Conservation (phyloP, 2,888 invertebrate genomes). For the Caenorhabditis sp. region DNA sequence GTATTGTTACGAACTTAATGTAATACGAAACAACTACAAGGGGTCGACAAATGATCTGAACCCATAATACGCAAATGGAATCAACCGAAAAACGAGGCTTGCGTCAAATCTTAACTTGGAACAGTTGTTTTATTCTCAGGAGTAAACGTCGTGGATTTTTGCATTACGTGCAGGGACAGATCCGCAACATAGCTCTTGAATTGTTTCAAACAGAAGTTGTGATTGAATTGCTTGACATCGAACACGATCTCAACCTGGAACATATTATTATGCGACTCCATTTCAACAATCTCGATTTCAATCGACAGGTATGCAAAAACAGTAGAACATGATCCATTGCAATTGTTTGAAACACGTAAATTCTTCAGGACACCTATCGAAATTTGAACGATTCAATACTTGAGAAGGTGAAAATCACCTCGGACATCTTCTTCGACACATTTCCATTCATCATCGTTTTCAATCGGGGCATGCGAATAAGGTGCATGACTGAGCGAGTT, state of each 20-base stretch:
- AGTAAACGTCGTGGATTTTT: conserved; percentile 95
- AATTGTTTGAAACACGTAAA: no score
- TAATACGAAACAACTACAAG: no score
- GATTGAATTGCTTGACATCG: conserved; percentile 92
- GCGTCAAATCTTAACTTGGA: no score
- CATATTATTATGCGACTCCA: conserved; percentile 95
- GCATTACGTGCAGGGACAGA: conserved; percentile 92
- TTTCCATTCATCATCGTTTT: conserved; percentile 99
- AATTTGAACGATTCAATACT: conserved; percentile 61
- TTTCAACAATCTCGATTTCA: conserved; percentile 91
- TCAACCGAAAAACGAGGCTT: no score
- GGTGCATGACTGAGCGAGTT: conserved; percentile 50
- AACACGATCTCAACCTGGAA: conserved; percentile 92
- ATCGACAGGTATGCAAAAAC: conserved; percentile 50
- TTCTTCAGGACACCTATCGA: conserved; percentile 58
- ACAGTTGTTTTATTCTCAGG: conserved; percentile 73
- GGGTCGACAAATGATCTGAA: no score
- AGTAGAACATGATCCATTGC: no score
- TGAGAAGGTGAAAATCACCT: conserved; percentile 76
- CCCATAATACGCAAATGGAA: no score
- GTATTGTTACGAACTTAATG: no score
- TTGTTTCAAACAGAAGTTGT: conserved; percentile 96
- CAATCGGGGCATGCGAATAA: conserved; percentile 86
- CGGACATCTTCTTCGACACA: conserved; percentile 93
- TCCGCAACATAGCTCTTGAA: conserved; percentile 84